Evolutionary conservation across 2,113 vertebrate species (phyloP).

Genomic region (Taxidea taxus): DNA sequence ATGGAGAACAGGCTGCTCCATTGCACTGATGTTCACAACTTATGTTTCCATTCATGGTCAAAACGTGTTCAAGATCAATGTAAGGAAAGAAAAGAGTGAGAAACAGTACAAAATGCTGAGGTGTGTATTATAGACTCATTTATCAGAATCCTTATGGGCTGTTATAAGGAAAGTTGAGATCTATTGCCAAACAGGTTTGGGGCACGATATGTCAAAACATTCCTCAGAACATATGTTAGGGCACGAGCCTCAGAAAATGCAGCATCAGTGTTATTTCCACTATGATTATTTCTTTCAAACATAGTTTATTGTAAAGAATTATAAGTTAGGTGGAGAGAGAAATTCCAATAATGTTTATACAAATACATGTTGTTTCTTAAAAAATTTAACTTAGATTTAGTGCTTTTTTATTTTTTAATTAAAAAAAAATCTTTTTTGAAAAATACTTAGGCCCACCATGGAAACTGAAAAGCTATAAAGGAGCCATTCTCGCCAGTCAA

Average conservation of each 20-base stretch:
- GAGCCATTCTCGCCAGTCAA: slow-evolving; percentile 63
- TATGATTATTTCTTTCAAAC: not conserved
- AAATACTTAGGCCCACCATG: not conserved
- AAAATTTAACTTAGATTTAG: not conserved
- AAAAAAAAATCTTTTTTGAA: not conserved
- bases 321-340: not conserved
- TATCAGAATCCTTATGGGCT: accelerated
- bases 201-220: too few species aligned
- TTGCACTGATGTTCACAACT: too few species aligned
- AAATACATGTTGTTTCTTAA: not conserved
- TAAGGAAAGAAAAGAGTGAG: too few species aligned
- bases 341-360: not conserved
- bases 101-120: too few species aligned
- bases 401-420: not conserved
- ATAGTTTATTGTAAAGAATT: not conserved
- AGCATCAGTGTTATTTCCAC: not conserved
- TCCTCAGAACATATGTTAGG: not conserved
- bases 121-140: not conserved
- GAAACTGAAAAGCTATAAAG: slow-evolving; percentile 8
- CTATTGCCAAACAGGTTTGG: not conserved
- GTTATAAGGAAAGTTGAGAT: not conserved
- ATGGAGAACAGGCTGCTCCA: not conserved
- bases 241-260: not conserved
- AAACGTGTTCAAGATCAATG: not conserved
- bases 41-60: too few species aligned